phyloP scores from a whole-genome alignment of 2,113 vertebrate species.

The Capricornis sumatraensis region DNA sequence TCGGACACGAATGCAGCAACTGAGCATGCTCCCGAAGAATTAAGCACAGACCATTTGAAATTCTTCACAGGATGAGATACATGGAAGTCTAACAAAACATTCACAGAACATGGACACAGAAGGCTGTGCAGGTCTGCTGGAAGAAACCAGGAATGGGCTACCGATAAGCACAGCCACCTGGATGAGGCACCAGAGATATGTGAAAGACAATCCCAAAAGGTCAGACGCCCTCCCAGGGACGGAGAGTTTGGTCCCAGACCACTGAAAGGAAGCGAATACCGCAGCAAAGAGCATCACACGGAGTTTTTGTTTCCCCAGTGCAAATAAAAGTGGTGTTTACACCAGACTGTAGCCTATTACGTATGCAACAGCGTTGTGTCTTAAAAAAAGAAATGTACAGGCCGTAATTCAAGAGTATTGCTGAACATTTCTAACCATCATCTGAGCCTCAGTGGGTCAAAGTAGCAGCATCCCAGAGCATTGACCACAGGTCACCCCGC shows the following conservation, averaged over 20 bases:
- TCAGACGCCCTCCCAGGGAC: background rate
- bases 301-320: background rate
- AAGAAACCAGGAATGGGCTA: background rate
- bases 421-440: background rate
- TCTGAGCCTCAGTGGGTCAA: background rate
- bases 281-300: too few relatives aligned
- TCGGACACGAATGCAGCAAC: background rate
- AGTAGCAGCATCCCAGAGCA: background rate
- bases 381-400: too few relatives aligned
- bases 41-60: background rate
- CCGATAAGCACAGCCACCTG: background rate
- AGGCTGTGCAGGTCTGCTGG: background rate
- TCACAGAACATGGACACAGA: background rate
- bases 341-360: background rate
- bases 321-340: background rate
- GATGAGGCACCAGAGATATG: too few relatives aligned
- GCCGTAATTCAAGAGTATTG: background rate
- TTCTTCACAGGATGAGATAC: background rate
- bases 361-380: background rate
- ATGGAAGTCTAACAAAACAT: background rate
- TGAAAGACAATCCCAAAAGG: background rate
- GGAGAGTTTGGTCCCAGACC: background rate
- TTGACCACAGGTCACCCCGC: background rate
- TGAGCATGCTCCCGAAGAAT: background rate
- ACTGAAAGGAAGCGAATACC: accelerated